These are phyloP conservation scores for Amphipyra berbera DNA, from an alignment of 2,888 invertebrate species.

Conservation along the genomic window DNA sequence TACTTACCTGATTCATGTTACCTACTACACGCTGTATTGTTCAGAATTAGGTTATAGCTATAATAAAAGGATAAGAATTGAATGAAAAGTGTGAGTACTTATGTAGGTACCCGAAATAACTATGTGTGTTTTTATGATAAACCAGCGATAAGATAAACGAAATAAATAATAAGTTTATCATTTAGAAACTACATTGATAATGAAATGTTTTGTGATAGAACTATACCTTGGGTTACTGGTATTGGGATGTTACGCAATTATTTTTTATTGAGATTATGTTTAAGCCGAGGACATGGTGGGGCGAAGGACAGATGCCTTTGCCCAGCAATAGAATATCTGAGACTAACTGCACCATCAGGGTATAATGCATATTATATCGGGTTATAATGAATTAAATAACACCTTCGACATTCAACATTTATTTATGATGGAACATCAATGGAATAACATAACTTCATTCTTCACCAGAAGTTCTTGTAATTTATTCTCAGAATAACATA, in stretches of 20 bases:
- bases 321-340: no score
- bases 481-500: conserved; percentile 45
- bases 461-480: conserved; percentile 15
- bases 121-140: background rate
- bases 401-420: conserved; percentile 73
- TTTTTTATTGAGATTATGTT: no score
- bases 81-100: background rate
- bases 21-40: no score
- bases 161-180: conserved; percentile 4
- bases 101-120: background rate
- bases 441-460: conserved; percentile 66
- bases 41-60: background rate
- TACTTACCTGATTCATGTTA: no score
- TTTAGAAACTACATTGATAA: conserved; percentile 2
- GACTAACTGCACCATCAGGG: background rate
- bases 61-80: background rate
- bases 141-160: conserved; percentile 17
- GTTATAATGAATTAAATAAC: background rate
- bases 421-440: conserved; percentile 75
- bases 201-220: background rate
- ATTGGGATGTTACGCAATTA: no score
- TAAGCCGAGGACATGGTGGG: no score
- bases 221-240: background rate
- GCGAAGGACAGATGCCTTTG: no score
- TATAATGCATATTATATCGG: background rate